Conservation (phyloP, 2,113 vertebrate genomes). For the Anguilla rostrata region DNA sequence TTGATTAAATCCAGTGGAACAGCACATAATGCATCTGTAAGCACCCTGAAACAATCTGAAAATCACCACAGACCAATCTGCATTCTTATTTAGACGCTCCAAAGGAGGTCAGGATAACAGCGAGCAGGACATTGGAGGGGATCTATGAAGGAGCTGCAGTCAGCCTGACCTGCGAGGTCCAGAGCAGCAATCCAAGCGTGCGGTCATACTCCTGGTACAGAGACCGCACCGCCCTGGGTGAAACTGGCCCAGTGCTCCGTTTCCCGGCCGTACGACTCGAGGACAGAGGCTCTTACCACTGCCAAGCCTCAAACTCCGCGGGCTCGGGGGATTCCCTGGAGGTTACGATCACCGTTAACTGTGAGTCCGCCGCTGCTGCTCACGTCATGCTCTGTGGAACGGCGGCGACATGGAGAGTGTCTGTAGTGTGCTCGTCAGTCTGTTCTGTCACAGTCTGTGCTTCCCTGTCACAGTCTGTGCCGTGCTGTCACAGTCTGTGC, state of each 20-base stretch:
- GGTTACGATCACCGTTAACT: background rate
- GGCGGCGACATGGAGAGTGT: no score
- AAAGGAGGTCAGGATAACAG: background rate
- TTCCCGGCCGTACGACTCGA: accelerated
- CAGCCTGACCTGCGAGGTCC: constrained; percentile 40
- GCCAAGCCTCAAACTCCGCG: background rate
- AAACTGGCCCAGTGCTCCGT: accelerated
- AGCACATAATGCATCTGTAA: constrained; percentile 1
- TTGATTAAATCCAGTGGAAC: no score
- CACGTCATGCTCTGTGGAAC: no score
- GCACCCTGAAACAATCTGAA: background rate
- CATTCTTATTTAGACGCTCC: constrained; percentile 52
- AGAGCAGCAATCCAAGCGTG: constrained; percentile 40
- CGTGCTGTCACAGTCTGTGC: no score
- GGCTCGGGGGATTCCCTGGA: accelerated
- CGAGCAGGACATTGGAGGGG: accelerated
- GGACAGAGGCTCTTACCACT: constrained; percentile 29
- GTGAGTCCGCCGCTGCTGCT: constrained; percentile 42
- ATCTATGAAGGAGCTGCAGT: constrained; percentile 17
- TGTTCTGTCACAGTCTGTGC: no score
- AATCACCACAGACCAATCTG: background rate
- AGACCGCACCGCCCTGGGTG: accelerated
- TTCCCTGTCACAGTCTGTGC: no score
- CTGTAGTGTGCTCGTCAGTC: no score
- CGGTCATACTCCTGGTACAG: background rate